These are phyloP conservation scores for Montifringilla adamsi DNA, from an alignment of 2,113 vertebrate genomes.

Conservation along the genomic window DNA sequence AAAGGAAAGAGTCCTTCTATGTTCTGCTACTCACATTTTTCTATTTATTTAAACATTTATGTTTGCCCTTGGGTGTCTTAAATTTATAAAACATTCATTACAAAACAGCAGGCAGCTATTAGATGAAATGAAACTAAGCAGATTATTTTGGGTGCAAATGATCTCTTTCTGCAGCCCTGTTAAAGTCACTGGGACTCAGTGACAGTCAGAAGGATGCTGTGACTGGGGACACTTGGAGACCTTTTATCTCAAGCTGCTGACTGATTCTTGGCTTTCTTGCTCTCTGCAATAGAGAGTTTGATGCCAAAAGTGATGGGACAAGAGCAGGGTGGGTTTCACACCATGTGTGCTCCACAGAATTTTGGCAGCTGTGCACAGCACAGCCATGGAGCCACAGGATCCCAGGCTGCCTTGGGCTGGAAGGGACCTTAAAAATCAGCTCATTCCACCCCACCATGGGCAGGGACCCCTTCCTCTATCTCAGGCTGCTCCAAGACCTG, in stretches of 20 bases:
- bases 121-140: conserved; percentile 7
- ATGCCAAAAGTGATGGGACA: neutral
- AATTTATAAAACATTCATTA: conserved; percentile 50
- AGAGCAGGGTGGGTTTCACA: neutral
- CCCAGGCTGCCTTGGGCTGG: neutral
- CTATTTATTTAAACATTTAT: conserved; percentile 56
- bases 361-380: neutral
- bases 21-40: conserved; percentile 10
- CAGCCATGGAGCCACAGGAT: neutral
- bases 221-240: neutral
- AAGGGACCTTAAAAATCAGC: neutral
- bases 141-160: neutral
- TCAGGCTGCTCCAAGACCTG: neutral
- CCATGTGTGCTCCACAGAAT: rapidly evolving
- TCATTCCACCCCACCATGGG: neutral
- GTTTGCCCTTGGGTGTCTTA: conserved; percentile 37
- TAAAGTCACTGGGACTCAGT: neutral
- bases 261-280: neutral
- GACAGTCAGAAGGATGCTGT: neutral
- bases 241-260: neutral
- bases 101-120: conserved; percentile 38
- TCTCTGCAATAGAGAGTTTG: neutral
- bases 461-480: neutral
- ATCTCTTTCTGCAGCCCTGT: neutral
- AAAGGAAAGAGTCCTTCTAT: neutral